Conservation (phyloP, 2,888 invertebrate genomes). For the Elgonia sp. region DNA sequence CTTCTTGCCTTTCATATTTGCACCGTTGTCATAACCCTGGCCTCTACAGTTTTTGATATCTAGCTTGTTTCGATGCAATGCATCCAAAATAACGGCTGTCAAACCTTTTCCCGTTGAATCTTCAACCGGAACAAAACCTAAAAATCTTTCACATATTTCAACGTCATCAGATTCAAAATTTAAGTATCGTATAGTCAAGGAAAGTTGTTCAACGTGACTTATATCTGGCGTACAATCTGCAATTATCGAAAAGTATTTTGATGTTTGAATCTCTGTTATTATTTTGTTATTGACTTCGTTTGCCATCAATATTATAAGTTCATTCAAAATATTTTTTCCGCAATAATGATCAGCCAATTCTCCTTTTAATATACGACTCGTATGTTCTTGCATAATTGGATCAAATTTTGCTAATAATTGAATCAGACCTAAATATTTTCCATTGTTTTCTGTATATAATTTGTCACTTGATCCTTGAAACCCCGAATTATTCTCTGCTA, state of each 20-base stretch:
- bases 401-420: slow-evolving; percentile 83
- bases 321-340: slow-evolving; percentile 69
- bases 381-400: slow-evolving; percentile 82
- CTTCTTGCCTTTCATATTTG: slow-evolving; percentile 83
- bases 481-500: slow-evolving; percentile 31
- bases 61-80: slow-evolving; percentile 25
- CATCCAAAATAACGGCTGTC: not conserved
- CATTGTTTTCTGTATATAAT: slow-evolving; percentile 76
- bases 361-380: slow-evolving; percentile 74
- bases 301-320: slow-evolving; percentile 69
- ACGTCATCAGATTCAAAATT: not conserved
- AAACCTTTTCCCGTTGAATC: slow-evolving; percentile 48
- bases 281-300: slow-evolving; percentile 80
- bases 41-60: slow-evolving; percentile 81
- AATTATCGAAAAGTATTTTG: slow-evolving; percentile 80
- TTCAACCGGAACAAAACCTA: slow-evolving; percentile 53
- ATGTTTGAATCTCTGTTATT: slow-evolving; percentile 73
- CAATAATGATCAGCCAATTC: slow-evolving; percentile 58
- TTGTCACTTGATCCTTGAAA: slow-evolving; percentile 20
- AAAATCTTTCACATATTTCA: slow-evolving; percentile 65
- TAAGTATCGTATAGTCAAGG: slow-evolving; percentile 77
- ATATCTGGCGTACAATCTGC: slow-evolving; percentile 80
- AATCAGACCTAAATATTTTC: slow-evolving; percentile 82
- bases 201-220: slow-evolving; percentile 81
- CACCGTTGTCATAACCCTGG: slow-evolving; percentile 82